Evolutionary conservation across 2,888 invertebrate species (phyloP), one percentile per base, ranked within the genome.

Genomic region (Apocheima hispidaria): DNA sequence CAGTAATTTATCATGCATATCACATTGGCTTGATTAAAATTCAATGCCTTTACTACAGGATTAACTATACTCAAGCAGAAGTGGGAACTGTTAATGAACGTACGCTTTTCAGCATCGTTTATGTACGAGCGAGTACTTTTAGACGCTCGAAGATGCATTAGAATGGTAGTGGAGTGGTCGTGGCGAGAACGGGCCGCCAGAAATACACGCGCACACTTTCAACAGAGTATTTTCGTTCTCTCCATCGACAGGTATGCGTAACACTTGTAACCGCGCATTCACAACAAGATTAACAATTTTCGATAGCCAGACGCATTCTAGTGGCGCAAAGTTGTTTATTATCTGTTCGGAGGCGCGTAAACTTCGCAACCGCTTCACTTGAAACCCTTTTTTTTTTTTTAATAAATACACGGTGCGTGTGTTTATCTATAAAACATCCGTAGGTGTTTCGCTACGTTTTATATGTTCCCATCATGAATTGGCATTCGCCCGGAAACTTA

Each of bases 201-300:
- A 86, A 86, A 87, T 87, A 87, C 75, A 60, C 74, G 58, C 63
- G 66, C 70, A 72, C 71, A 68, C 79, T 74, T 69, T 73, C 75
- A 68, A 67, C 73, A 71, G 61, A 79, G 67, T 87, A 87, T 87
- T 88, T 88, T 78, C 71, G 81, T 81, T 77, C 73, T 65, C 70
- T 84, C 79, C 74, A 86, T 87, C 84, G 87, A 79, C 87, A 88
- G 86, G 84, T 87, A 86, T 82, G 75, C 74, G 77, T 79, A 70
- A 73, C 75, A 65, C 62, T 66, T 69, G 76, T 75, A 76, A 78
- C 75, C 44, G 26, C 41, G 30, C 46, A 46, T 69, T 66, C 67
- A 62, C 69, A 69, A 66, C 30, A 33, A 53, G 10, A 54, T 73
- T 65, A 65, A 65, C 73, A 73, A 69, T 72, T 75, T 73, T 69